phyloP scores from a whole-genome alignment of 2,888 invertebrate species.

The Thereva nobilitata region DNA sequence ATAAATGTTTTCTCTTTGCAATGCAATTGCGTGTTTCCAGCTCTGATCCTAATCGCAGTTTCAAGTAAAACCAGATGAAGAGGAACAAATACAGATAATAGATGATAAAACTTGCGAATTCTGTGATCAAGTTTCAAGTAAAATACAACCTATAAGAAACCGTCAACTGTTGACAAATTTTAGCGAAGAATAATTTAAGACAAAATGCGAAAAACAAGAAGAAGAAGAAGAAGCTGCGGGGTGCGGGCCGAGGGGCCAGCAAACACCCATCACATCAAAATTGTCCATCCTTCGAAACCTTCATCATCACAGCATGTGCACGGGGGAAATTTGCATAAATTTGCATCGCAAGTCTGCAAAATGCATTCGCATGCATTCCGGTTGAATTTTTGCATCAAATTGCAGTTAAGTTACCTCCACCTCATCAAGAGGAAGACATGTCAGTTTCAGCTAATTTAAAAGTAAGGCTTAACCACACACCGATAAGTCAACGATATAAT shows the following conservation, averaged over 20 bases:
- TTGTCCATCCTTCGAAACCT: slow-evolving; percentile 30
- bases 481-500: slow-evolving; percentile 32
- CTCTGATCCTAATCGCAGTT: no score
- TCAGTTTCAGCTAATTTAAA: slow-evolving; percentile 35
- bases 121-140: no score
- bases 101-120: no score
- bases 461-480: slow-evolving; percentile 33
- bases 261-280: slow-evolving; percentile 30
- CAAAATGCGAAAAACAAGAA: no score
- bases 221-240: no score
- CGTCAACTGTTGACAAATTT: no score
- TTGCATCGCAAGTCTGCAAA: slow-evolving; percentile 26
- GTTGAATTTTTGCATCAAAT: slow-evolving; percentile 33
- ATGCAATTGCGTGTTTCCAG: no score
- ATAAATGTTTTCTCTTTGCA: no score
- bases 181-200: no score
- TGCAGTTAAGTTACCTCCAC: slow-evolving; percentile 35
- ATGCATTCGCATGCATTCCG: slow-evolving; percentile 31
- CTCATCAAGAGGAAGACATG: slow-evolving; percentile 33
- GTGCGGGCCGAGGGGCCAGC: not conserved
- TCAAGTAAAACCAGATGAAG: no score
- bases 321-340: slow-evolving; percentile 28
- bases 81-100: no score
- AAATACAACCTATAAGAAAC: no score
- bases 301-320: slow-evolving; percentile 21